Evolutionary conservation across 2,113 vertebrate species (phyloP).

Genomic region (Chelonoidis abingdonii): DNA sequence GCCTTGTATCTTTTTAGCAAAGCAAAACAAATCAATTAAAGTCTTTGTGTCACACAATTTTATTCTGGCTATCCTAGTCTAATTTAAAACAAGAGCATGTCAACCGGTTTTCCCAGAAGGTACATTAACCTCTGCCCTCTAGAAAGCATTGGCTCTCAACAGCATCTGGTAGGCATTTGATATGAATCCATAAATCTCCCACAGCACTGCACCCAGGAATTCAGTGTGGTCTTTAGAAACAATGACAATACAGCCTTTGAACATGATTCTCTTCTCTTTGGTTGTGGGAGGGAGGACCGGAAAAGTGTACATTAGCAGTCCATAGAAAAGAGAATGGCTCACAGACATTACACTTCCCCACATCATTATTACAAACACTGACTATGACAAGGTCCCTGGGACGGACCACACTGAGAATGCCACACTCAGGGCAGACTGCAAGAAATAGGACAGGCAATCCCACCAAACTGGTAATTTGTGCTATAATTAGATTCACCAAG

Average conservation of each 20-base stretch:
- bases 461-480: no score
- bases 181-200: background rate
- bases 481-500: no score
- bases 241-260: background rate
- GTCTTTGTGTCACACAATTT: fast-evolving
- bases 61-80: background rate
- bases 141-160: background rate
- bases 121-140: background rate
- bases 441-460: no score
- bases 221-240: background rate
- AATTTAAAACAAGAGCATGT: background rate
- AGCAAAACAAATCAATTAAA: background rate
- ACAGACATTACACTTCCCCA: background rate
- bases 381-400: background rate
- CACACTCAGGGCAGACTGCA: no score
- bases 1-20: background rate
- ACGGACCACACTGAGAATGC: no score
- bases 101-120: background rate
- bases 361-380: fast-evolving
- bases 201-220: fast-evolving
- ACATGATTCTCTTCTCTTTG: background rate
- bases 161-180: background rate
- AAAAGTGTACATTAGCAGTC: background rate
- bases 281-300: background rate
- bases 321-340: background rate